Evolutionary conservation across 2,888 invertebrate species (phyloP).

Genomic region (Ommatoiulus sabulosus): DNA sequence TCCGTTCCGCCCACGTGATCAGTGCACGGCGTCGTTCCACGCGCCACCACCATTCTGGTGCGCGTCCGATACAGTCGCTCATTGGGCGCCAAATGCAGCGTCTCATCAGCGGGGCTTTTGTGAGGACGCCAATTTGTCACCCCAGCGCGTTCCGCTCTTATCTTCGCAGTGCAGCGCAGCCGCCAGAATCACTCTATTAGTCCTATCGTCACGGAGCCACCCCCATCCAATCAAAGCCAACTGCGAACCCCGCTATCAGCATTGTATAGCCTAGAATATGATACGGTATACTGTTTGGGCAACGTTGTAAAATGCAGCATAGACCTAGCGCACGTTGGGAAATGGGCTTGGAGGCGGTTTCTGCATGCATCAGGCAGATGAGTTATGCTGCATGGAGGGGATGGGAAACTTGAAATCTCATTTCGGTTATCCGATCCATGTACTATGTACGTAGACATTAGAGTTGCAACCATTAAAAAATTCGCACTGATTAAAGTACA

Average conservation of each 20-base stretch:
- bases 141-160: conserved; percentile 11
- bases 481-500: too few species aligned
- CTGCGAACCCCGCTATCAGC: not conserved
- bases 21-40: too few species aligned
- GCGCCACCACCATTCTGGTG: not conserved
- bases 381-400: not conserved
- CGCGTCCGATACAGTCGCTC: not conserved
- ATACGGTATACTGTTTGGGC: not conserved
- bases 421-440: not conserved
- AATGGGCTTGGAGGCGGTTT: not conserved
- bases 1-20: not conserved
- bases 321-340: not conserved
- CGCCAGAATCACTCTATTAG: not conserved
- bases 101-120: conserved; percentile 10
- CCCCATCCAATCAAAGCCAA: conserved; percentile 9
- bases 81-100: conserved; percentile 19
- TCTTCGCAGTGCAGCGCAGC: not conserved
- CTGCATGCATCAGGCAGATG: not conserved
- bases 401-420: not conserved
- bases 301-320: not conserved
- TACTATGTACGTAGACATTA: too few species aligned
- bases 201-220: not conserved
- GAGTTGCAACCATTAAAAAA: not conserved
- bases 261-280: not conserved
- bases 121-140: conserved; percentile 6